Percentiles rank a stretch among this genome's conserved stretches.
These are phyloP conservation scores for Pseudochirops corinnae DNA, from an alignment of 2,797 vertebrate genomes.

Conservation along the genomic window DNA sequence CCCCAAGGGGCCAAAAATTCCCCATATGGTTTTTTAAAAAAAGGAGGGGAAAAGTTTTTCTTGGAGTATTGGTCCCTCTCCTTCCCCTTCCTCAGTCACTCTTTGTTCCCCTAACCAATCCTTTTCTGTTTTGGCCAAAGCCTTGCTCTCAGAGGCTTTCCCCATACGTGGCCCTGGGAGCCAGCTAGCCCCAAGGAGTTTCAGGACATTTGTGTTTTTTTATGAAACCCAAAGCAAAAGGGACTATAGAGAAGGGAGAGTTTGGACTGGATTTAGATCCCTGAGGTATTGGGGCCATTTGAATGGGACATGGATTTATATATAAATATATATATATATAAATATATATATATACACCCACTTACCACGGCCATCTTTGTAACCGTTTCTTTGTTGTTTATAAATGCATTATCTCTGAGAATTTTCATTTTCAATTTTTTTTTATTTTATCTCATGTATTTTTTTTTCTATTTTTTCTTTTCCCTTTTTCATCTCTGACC, in stretches of 20 bases:
- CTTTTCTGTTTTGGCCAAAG: constrained; percentile 44
- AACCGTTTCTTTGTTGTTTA: constrained; percentile 90
- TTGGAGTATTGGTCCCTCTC: constrained; percentile 39
- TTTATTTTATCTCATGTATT: constrained; percentile 37
- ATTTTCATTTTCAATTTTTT: constrained; percentile 88
- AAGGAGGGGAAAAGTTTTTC: constrained; percentile 56
- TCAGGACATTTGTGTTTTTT: constrained; percentile 60
- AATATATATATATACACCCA: constrained; percentile 83
- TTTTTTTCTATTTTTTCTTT: constrained; percentile 79
- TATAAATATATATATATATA: constrained; percentile 83
- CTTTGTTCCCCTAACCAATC: neutral
- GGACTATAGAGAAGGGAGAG: constrained; percentile 64
- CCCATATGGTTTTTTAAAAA: constrained; percentile 52
- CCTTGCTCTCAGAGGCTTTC: constrained; percentile 43
- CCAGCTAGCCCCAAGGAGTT: constrained; percentile 42
- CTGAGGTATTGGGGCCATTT: constrained; percentile 76
- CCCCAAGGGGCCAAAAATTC: constrained; percentile 72
- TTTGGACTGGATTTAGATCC: constrained; percentile 75
- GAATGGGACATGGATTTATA: constrained; percentile 82
- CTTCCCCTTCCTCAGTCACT: constrained; percentile 6
- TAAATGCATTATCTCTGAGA: constrained; percentile 88
- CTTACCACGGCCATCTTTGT: constrained; percentile 87
- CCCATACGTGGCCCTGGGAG: constrained; percentile 42
- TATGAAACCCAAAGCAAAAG: constrained; percentile 35
- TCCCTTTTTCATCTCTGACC: constrained; percentile 79